phyloP scores from a whole-genome alignment of 92 coral and sea anemone species.

The Anthopleura xanthogrammica region DNA sequence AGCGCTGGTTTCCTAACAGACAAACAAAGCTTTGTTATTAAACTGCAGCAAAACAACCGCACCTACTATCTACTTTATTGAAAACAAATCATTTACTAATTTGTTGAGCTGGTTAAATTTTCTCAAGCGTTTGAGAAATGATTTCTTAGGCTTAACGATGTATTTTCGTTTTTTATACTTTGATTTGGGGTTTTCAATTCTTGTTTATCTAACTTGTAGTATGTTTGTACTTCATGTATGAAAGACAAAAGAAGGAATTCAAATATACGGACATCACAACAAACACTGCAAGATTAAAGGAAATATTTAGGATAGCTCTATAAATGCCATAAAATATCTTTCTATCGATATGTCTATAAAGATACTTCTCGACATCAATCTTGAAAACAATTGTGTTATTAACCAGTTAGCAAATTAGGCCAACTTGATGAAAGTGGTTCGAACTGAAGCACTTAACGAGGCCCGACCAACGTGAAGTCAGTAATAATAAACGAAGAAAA shows the following conservation, averaged over 20 bases:
- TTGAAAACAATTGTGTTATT: too few relatives aligned
- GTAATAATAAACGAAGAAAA: too few relatives aligned
- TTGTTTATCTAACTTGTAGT: background rate
- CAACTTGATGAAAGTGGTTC: too few relatives aligned
- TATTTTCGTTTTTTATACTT: too few relatives aligned
- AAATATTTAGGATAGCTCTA: background rate
- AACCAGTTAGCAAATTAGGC: too few relatives aligned
- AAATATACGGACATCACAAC: background rate
- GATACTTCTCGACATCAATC: background rate
- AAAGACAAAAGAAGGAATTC: background rate
- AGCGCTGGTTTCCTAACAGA: background rate
- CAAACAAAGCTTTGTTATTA: background rate
- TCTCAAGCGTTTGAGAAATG: background rate
- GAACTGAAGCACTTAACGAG: too few relatives aligned
- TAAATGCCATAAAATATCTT: background rate
- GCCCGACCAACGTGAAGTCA: too few relatives aligned
- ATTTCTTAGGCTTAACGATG: too few relatives aligned
- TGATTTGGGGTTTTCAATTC: too few relatives aligned
- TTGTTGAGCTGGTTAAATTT: background rate
- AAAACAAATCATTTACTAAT: too few relatives aligned
- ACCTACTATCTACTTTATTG: background rate
- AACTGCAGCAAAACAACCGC: background rate
- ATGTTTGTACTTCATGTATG: background rate
- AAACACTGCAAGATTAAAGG: background rate
- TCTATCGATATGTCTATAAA: background rate